Percentiles rank a stretch among this genome's conserved stretches.
Conservation (phyloP, 2,797 vertebrate species). For the Bufotes viridis region DNA sequence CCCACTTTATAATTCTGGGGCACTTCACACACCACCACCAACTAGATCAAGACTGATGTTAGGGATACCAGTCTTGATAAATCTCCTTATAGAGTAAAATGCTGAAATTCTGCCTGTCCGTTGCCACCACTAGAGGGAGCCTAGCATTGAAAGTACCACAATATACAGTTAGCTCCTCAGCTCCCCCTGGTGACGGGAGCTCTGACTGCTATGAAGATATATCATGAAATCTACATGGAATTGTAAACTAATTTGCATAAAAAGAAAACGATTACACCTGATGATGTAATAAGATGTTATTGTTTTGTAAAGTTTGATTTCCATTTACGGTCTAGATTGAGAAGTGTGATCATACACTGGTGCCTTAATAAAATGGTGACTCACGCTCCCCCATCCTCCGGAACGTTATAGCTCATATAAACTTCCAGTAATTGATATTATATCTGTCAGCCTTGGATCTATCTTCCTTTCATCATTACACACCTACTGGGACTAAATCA, state of each 20-base stretch:
- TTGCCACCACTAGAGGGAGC: too few species aligned
- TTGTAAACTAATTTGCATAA: too few species aligned
- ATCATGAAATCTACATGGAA: not conserved
- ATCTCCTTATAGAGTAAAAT: too few species aligned
- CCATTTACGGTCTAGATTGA: not conserved
- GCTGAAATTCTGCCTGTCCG: too few species aligned
- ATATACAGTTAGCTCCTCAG: too few species aligned
- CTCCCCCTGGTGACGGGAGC: not conserved
- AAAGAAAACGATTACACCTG: not conserved
- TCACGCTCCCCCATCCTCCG: too few species aligned
- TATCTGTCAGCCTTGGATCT: not conserved
- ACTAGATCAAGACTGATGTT: too few species aligned
- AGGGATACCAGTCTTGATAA: too few species aligned
- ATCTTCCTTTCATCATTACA: too few species aligned
- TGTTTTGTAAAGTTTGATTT: not conserved
- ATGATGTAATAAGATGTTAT: not conserved
- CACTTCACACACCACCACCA: too few species aligned
- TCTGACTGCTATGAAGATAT: not conserved
- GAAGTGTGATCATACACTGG: not conserved
- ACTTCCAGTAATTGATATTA: not conserved
- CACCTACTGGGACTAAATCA: constrained; percentile 1
- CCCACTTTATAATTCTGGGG: too few species aligned
- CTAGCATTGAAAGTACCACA: too few species aligned
- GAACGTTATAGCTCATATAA: not conserved
- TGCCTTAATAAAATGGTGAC: not conserved